Evolutionary conservation across 2,797 vertebrate species (phyloP).

Genomic region (Australoheros facetus): DNA sequence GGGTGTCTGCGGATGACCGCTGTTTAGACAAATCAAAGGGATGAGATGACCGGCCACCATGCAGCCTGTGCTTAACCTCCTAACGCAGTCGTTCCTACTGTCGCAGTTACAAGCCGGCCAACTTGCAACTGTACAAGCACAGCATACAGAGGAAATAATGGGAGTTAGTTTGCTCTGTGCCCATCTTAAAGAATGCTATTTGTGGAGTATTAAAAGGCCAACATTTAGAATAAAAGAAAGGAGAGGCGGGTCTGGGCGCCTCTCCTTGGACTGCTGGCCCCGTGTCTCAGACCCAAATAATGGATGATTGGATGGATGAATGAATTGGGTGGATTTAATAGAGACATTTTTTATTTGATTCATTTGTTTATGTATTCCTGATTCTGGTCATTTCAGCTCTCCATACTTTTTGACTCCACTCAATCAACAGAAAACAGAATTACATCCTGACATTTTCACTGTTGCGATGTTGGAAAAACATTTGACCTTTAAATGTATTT

Average conservation of each 20-base stretch:
- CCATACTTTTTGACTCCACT: not conserved
- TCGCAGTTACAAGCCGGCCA: not conserved
- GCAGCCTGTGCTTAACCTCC: not conserved
- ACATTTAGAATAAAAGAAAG: not conserved
- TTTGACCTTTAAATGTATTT: conserved; percentile 2
- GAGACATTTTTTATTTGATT: not conserved
- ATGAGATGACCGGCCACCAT: not conserved
- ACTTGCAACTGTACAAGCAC: not conserved
- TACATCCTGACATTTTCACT: conserved; percentile 16
- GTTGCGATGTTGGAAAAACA: not conserved
- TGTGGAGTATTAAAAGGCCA: not conserved
- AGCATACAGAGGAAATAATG: not conserved
- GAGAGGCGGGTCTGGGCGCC: not conserved
- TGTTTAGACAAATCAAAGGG: conserved; percentile 46
- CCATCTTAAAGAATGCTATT: not conserved
- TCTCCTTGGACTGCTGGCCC: not conserved
- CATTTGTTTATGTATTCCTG: not conserved
- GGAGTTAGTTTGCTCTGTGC: not conserved
- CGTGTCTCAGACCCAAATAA: not conserved
- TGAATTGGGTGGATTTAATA: not conserved
- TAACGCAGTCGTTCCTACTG: not conserved
- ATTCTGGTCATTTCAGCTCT: not conserved
- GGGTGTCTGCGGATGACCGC: conserved; percentile 23
- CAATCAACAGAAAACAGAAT: conserved; percentile 4
- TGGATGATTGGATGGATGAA: not conserved